Base-by-base conservation (phyloP, 2,113 vertebrate genomes). In the Tinamus guttatus region DNA sequence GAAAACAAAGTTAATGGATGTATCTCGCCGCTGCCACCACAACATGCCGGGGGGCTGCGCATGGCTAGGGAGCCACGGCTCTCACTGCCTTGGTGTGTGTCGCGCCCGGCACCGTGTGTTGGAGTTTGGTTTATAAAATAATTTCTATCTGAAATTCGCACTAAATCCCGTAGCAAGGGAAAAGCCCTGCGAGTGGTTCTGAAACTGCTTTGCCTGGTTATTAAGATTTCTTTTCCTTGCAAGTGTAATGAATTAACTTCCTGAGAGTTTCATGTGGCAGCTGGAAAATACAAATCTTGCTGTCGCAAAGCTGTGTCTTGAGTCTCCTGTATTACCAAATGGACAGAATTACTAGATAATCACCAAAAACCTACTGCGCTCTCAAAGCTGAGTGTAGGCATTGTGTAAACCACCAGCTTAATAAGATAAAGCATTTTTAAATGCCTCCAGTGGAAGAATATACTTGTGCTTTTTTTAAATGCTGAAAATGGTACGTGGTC, bases 281-380 rank as follows among this genome's bases (percentile, higher is more conserved):
- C 74, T 77, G 63, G 28, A 95, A 84, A 83, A 83, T 34, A 87
- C 54, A 64, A 74, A 95, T 94, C 79, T 85, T 58, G 34, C 70
- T 65, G n/a, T 75, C 91, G 52, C 68, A 81, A 93, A 94, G 85
- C 89, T 75, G 77, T 1, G 0, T 77, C 84, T 93, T 81, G 84
- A 92, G 88, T 81, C 93, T 78, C 68, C 88, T 81, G 95, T 79
- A 90, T 93, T 93, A 95, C 49, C 25, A 41, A 95, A 93, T 96
- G 75, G 65, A 84, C 96, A 69, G 54, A 89, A 94, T 90, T 95
- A n/a, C 68, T 75, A 83, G 58, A 88, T 85, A 92, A 89, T 95
- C 94, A 77, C 81, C 59, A 82, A 79, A 88, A 91, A 88, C n/a
- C 36, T 92, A n/a, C 70, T 75, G 67, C 75, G 41, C 81, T 95